phyloP scores from a whole-genome alignment of 2,888 invertebrate species.

The Ectemnius cavifrons region DNA sequence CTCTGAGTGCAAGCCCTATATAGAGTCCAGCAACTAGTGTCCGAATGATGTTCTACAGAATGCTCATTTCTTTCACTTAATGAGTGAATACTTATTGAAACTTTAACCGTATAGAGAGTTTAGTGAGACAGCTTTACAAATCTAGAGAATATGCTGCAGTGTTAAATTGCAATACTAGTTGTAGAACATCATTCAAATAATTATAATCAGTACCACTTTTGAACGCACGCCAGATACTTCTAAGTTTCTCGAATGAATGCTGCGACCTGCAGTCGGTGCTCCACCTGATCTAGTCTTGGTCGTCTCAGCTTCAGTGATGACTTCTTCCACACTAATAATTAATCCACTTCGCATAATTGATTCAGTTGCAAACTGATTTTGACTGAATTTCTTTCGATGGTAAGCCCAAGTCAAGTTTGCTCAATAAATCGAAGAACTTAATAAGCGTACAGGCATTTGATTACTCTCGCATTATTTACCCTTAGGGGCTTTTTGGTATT shows the following conservation, averaged over 20 bases:
- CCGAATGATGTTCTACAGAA: slow-evolving; percentile 54
- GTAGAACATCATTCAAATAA: slow-evolving; percentile 53
- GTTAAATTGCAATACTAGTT: slow-evolving; percentile 9
- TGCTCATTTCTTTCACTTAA: slow-evolving; percentile 2
- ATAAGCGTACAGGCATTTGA: no score
- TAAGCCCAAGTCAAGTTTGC: no score
- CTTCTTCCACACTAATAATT: slow-evolving; percentile 25
- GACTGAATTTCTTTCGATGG: not conserved
- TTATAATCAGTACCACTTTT: slow-evolving; percentile 39
- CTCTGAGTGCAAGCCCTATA: slow-evolving; percentile 54
- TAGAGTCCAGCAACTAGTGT: slow-evolving; percentile 52
- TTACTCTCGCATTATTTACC: no score
- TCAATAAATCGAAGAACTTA: no score
- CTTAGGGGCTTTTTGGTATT: no score
- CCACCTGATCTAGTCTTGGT: slow-evolving; percentile 34
- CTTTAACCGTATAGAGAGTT: not conserved
- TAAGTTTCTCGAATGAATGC: slow-evolving; percentile 38
- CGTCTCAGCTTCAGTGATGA: slow-evolving; percentile 32
- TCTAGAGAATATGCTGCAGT: no score
- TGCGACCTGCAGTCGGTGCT: slow-evolving; percentile 24
- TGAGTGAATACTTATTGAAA: not conserved
- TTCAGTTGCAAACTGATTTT: slow-evolving; percentile 17
- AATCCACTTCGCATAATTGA: slow-evolving; percentile 31
- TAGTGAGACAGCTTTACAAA: not conserved
- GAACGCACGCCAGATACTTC: slow-evolving; percentile 52